These are phyloP conservation scores for Myotis yumanensis DNA, from an alignment of 2,113 vertebrate genomes.

Conservation along the genomic window DNA sequence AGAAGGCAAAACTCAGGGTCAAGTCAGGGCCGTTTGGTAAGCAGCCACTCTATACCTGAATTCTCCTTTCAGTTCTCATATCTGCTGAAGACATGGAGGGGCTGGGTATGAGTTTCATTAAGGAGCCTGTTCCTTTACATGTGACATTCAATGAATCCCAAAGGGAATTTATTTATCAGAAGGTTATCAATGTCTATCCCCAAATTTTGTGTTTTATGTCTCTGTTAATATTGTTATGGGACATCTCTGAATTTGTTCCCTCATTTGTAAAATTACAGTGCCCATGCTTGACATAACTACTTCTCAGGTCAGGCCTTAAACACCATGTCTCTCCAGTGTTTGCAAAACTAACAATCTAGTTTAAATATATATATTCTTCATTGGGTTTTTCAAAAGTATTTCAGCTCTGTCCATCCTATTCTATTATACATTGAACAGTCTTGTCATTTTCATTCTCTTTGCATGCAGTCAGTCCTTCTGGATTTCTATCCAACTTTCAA, in stretches of 20 bases:
- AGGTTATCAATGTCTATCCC: background rate
- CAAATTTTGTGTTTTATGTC: background rate
- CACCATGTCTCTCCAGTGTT: background rate
- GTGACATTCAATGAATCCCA: background rate
- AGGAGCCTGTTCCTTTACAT: background rate
- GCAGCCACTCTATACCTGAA: background rate
- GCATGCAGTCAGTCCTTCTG: background rate
- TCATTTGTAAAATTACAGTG: background rate
- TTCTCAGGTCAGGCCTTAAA: background rate
- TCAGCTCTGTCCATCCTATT: background rate
- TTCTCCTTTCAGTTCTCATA: background rate
- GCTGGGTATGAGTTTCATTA: background rate
- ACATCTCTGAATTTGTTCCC: background rate
- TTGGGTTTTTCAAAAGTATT: background rate
- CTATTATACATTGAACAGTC: background rate
- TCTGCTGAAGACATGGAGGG: background rate
- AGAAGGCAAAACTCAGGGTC: background rate
- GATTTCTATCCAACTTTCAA: background rate
- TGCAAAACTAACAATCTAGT: slow-evolving; percentile 3
- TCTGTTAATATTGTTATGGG: background rate
- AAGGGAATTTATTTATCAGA: background rate
- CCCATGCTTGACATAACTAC: background rate
- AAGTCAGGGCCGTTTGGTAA: background rate
- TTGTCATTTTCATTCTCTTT: background rate
- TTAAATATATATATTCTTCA: background rate